Base-by-base conservation (phyloP, 2,797 vertebrate genomes). In the Acestrorhynchus altus region DNA sequence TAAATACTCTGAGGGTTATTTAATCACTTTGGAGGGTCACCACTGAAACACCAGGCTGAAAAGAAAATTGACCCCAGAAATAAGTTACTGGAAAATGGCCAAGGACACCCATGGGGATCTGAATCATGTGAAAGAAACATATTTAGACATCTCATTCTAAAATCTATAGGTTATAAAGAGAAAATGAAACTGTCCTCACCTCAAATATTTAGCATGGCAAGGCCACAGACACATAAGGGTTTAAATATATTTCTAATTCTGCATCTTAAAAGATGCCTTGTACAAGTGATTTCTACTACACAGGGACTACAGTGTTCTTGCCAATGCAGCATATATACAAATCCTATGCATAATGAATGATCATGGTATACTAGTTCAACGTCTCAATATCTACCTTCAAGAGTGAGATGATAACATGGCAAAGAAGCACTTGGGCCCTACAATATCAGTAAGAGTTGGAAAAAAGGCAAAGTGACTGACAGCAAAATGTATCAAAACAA, bases 291-390 rank as follows among this genome's bases (percentile, higher is more conserved):
- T 35, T 35, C 6, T 35, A 31, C 44, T 46, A 78, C 40, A 61
- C 26, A 54, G 56, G 60, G 15, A 51, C 64, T 79, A 16, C 44
- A 60, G n/a, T 24, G 28, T 72, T 26, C 60, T 56, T 71, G 39
- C 22, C 56, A 57, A n/a, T 24, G 51, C 54, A 52, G 56, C 74
- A 74, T 8, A 18, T 31, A 74, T 72, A 42, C 61, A 28, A 47
- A 75, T 52, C 56, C 42, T 24, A 31, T 80, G 66, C 49, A 42
- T 77, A 77, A 80, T 80, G 80, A 74, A 77, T 77, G 73, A 75
- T 28, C 66, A 42, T 22, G 24, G 68, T 26, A 72, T 74, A 56
- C 63, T 20, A 64, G 8, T 74, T 54, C 61, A 8, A 65, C 24
- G 15, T 31, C 63, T 72, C 52, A 39, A 66, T 44, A 68, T 26